Conservation (phyloP, 2,888 invertebrate genomes). For the Leptinotarsa rubiginosa region DNA sequence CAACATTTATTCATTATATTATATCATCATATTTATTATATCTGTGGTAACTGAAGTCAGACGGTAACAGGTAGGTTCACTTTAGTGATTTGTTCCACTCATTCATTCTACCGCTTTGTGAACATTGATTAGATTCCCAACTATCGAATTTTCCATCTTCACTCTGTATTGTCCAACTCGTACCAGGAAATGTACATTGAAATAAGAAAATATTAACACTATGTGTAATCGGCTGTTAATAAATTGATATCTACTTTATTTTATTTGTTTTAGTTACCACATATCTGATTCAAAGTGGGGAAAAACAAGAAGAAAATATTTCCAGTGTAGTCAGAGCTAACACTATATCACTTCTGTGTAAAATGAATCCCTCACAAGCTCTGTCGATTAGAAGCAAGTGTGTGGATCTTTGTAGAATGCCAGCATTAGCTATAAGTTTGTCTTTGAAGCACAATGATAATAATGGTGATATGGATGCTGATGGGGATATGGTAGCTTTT, state of each 20-base stretch:
- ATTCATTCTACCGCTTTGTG: too few relatives aligned
- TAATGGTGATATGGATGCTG: slow-evolving; percentile 51
- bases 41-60: slow-evolving; percentile 20
- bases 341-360: slow-evolving; percentile 84
- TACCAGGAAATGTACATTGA: too few relatives aligned
- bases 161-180: too few relatives aligned
- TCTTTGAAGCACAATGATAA: slow-evolving; percentile 75
- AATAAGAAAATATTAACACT: too few relatives aligned
- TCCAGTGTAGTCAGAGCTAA: slow-evolving; percentile 81
- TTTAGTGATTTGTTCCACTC: too few relatives aligned
- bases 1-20: slow-evolving; percentile 25
- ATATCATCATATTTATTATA: not conserved
- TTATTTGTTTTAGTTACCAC: slow-evolving; percentile 76
- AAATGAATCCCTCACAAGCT: slow-evolving; percentile 90
- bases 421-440: slow-evolving; percentile 86
- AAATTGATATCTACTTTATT: not conserved
- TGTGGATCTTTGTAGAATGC: slow-evolving; percentile 89
- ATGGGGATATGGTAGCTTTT: slow-evolving; percentile 66
- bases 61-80: too few relatives aligned
- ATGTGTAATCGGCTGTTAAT: too few relatives aligned
- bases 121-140: too few relatives aligned
- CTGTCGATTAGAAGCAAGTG: slow-evolving; percentile 88
- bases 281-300: slow-evolving; percentile 87
- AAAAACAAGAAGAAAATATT: slow-evolving; percentile 88
- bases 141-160: too few relatives aligned